phyloP scores from a whole-genome alignment of 2,113 vertebrate genomes.

The Hoplias malabaricus region DNA sequence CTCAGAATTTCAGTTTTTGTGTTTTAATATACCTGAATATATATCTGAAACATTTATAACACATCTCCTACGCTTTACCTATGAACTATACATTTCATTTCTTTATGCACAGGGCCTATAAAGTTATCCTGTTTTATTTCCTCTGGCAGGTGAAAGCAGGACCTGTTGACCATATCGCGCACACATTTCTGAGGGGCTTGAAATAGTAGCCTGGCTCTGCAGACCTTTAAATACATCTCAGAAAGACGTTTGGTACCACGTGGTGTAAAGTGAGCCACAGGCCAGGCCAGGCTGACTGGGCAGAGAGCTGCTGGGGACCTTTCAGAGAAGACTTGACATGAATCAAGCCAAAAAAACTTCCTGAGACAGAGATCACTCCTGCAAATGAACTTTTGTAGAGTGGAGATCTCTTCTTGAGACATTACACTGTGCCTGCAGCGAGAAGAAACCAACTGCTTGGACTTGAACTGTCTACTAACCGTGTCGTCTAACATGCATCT shows the following conservation, averaged over 20 bases:
- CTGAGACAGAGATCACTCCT: neutral
- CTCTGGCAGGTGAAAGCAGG: constrained; percentile 57
- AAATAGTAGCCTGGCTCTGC: constrained; percentile 65
- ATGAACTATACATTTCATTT: neutral
- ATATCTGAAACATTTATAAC: no score
- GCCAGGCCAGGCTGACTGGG: constrained; percentile 41
- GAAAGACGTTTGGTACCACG: constrained; percentile 63
- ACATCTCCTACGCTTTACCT: no score
- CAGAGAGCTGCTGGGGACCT: constrained; percentile 53
- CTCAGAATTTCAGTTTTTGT: no score
- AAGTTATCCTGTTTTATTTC: neutral
- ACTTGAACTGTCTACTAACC: constrained; percentile 16
- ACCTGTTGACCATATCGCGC: constrained; percentile 37
- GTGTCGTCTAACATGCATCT: constrained; percentile 48
- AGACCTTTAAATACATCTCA: constrained; percentile 77
- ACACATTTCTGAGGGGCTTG: constrained; percentile 52
- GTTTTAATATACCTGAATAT: no score
- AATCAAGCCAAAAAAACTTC: constrained; percentile 7
- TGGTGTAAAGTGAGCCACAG: constrained; percentile 76
- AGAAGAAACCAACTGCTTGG: neutral
- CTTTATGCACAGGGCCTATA: neutral
- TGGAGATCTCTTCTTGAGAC: neutral
- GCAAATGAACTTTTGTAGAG: neutral
- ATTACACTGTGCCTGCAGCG: neutral
- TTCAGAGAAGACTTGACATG: constrained; percentile 33